Conservation (phyloP, 1,140 invertebrate genomes). For the Antheraea mylitta region DNA sequence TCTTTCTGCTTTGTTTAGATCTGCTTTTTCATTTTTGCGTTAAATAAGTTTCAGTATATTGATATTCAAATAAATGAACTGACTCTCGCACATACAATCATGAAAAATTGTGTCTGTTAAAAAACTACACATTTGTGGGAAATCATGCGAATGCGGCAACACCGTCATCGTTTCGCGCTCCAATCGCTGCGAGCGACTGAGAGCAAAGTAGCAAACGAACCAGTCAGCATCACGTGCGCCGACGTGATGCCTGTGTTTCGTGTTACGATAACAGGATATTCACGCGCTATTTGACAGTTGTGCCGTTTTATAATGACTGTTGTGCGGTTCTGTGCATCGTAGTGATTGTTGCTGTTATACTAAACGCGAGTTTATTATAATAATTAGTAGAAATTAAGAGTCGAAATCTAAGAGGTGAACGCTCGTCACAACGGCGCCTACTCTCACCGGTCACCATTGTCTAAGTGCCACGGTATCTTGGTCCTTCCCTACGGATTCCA, state of each 20-base stretch:
- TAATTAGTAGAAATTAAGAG: constrained; percentile 35
- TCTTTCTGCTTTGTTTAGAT: no score
- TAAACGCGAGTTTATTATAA: constrained; percentile 40
- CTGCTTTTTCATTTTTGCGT: no score
- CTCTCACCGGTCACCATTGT: constrained; percentile 75
- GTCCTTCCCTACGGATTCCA: constrained; percentile 73
- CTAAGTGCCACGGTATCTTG: constrained; percentile 75
- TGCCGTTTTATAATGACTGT: constrained; percentile 62
- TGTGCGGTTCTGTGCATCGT: constrained; percentile 55
- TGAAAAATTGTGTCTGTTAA: neutral
- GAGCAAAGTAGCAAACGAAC: constrained; percentile 56
- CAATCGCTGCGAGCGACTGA: constrained; percentile 58
- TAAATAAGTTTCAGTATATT: no score
- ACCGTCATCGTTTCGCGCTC: constrained; percentile 43
- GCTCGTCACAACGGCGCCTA: constrained; percentile 73
- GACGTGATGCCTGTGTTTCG: constrained; percentile 48
- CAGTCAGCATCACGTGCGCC: constrained; percentile 75
- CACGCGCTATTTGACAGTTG: constrained; percentile 69
- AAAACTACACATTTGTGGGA: neutral
- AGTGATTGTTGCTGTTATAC: constrained; percentile 51
- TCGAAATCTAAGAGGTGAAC: constrained; percentile 72
- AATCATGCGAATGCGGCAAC: constrained; percentile 38
- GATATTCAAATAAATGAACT: neutral
- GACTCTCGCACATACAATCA: neutral
- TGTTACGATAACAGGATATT: constrained; percentile 38